A percentile compares a stretch with the other conserved stretches of the same genome.
Conservation (phyloP, 1,140 invertebrate species). For the Diachasma alloeum region DNA sequence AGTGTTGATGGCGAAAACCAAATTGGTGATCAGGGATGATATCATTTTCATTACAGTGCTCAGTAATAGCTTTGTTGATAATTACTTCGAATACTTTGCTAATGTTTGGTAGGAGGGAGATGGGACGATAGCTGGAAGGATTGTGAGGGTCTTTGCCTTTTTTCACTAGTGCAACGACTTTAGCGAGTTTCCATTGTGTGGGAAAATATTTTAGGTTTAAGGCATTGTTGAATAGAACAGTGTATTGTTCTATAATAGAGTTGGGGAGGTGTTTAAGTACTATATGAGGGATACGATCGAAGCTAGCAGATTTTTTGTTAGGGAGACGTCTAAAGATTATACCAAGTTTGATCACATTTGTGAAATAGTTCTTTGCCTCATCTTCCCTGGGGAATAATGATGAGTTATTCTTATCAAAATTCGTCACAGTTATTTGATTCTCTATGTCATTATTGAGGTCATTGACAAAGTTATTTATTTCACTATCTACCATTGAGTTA, state of each 20-base stretch:
- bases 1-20: slow-evolving; percentile 7
- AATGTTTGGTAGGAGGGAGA: slow-evolving; percentile 12
- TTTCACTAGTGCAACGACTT: background rate
- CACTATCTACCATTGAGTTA: background rate
- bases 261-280: slow-evolving; percentile 16
- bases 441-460: background rate
- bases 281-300: slow-evolving; percentile 19
- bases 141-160: background rate
- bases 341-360: background rate
- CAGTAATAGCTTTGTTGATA: slow-evolving; percentile 2
- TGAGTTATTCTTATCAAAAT: slow-evolving; percentile 3
- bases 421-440: background rate
- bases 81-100: slow-evolving; percentile 26
- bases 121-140: slow-evolving; percentile 21
- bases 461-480: background rate
- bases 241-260: background rate
- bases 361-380: background rate
- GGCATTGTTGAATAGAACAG: slow-evolving; percentile 26
- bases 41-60: background rate
- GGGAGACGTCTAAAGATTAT: background rate
- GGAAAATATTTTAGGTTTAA: slow-evolving; percentile 14
- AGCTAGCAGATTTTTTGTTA: slow-evolving; percentile 22
- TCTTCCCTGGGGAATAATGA: background rate
- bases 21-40: slow-evolving; percentile 26
- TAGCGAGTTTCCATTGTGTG: background rate